Evolutionary conservation across 1,140 invertebrate species (phyloP), one percentile per base, ranked within the genome.

Genomic region (Solenopsis invicta): DNA sequence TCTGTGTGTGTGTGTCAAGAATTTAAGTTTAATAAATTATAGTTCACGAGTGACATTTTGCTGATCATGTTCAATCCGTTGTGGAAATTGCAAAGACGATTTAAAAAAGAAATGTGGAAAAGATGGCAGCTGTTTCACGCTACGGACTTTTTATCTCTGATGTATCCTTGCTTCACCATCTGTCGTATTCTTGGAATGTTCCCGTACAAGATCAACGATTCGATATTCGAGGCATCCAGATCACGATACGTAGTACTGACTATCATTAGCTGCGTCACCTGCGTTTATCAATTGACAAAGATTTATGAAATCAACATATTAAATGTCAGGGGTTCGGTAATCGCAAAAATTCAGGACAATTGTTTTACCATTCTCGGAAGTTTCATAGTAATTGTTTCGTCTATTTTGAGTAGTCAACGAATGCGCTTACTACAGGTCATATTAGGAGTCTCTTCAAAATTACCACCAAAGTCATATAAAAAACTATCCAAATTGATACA

Each of bases 241-340:
- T 9, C 1, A 0, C 71, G 37, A 8, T 86, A 75, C 52, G 16
- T 89, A 0, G 66, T 76, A 48, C 92, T 91, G 0, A 85, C 84
- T 8, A 1, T 92, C 1, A 0, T 91, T 2, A 87, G 76, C 0
- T 4, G 74, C 0, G 0, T 88, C 4, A 93, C 66, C 16, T 12
- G 91, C 2, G 6, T 10, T 3, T 41, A 45, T 1, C n/a, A 85
- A 0, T 0, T 86, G 1, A 1, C 78, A 0, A 5, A 85, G 0
- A 21, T 94, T 0, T 94, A 93, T 29, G 9, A 91, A 41, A 88
- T 92, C 0, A 84, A 94, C 62, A 21, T 93, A 4, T 85, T 41
- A 12, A 66, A n/a, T n/a, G 10, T 2, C 1, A 66, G 1, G 9
- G n/a, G 1, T 41, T 3, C 41, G 8, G 8, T 34, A 64, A 5